A percentile compares a stretch with the other conserved stretches of the same genome.
Evolutionary conservation across 2,113 vertebrate genomes (phyloP).

Genomic region (Prunella fulvescens): DNA sequence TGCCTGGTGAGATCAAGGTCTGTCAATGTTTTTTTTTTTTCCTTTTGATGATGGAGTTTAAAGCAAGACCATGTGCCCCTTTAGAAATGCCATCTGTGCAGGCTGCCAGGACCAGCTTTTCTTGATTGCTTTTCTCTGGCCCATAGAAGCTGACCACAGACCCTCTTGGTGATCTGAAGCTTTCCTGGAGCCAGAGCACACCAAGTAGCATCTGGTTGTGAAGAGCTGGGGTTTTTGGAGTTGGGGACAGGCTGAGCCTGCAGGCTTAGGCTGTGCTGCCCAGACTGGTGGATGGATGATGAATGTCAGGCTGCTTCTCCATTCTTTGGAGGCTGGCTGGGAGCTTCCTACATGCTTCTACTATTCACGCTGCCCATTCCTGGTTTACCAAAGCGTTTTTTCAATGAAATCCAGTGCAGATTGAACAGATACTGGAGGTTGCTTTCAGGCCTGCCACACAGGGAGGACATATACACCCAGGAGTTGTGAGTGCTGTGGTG

Average conservation of each 20-base stretch:
- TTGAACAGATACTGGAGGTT: not conserved
- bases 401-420: not conserved
- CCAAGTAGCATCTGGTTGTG: not conserved
- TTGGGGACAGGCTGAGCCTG: not conserved
- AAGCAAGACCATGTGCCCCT: not conserved
- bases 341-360: not conserved
- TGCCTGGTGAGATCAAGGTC: not conserved
- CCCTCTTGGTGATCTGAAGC: not conserved
- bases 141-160: not conserved
- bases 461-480: fast-evolving
- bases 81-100: not conserved
- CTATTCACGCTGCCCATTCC: not conserved
- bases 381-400: not conserved
- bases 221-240: not conserved
- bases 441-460: not conserved
- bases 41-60: not conserved
- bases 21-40: not conserved
- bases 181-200: not conserved
- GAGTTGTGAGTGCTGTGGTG: too few relatives aligned
- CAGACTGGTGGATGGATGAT: fast-evolving
- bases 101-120: not conserved
- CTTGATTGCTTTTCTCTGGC: not conserved
- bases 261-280: not conserved
- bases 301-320: not conserved
- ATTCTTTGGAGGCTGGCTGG: fast-evolving